phyloP scores from a whole-genome alignment of 2,888 invertebrate genomes.

The Tiliacea citrago region DNA sequence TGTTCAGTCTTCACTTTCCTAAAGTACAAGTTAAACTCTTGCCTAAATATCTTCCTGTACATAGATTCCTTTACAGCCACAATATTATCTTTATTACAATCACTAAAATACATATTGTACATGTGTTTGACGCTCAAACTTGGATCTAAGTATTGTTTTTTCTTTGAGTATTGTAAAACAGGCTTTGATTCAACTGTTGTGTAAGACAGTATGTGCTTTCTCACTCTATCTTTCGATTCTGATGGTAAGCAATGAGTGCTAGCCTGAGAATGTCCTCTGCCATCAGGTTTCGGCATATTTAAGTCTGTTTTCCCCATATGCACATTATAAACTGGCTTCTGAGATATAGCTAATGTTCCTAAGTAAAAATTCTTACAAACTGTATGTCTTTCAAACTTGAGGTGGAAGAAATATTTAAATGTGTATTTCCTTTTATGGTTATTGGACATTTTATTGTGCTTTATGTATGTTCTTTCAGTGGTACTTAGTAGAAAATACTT shows the following conservation, averaged over 20 bases:
- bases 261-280: constrained; percentile 81
- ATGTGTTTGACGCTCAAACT: constrained; percentile 83
- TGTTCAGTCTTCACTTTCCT: constrained; percentile 79
- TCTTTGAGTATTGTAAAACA: constrained; percentile 80
- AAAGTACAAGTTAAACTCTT: constrained; percentile 85
- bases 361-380: constrained; percentile 88
- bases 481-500: constrained; percentile 86
- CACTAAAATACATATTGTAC: constrained; percentile 81
- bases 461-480: constrained; percentile 82
- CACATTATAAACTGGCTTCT: constrained; percentile 87
- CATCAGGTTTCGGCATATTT: constrained; percentile 87
- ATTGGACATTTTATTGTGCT: constrained; percentile 70
- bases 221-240: constrained; percentile 82
- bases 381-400: constrained; percentile 79
- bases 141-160: constrained; percentile 81
- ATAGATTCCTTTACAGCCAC: constrained; percentile 84
- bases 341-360: constrained; percentile 86
- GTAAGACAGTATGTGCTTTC: constrained; percentile 83
- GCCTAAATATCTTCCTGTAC: constrained; percentile 87
- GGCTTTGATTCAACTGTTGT: constrained; percentile 81
- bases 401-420: constrained; percentile 85
- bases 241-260: constrained; percentile 81
- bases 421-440: constrained; percentile 80
- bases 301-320: constrained; percentile 85
- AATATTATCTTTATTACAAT: constrained; percentile 77